Percentiles rank a stretch among this genome's conserved stretches.
phyloP scores from a whole-genome alignment of 2,888 invertebrate genomes.

The Synanthedon myopaeformis region DNA sequence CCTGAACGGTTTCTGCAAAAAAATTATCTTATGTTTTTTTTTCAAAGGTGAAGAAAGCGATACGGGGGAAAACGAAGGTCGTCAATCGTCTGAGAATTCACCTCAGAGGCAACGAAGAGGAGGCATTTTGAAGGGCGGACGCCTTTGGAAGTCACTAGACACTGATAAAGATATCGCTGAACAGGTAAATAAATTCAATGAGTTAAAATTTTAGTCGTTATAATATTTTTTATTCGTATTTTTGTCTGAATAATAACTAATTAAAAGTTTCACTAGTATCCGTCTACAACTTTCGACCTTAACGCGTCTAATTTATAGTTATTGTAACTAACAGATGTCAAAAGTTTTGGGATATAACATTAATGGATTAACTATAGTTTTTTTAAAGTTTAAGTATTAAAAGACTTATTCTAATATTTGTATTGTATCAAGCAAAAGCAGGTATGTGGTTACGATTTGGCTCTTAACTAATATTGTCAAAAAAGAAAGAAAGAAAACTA shows the following conservation, averaged over 20 bases:
- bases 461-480: no score
- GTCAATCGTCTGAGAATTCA: slow-evolving; percentile 59
- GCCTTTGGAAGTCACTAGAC: slow-evolving; percentile 77
- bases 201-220: not conserved
- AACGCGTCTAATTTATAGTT: no score
- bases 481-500: no score
- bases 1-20: not conserved
- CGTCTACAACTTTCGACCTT: no score
- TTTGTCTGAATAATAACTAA: not conserved
- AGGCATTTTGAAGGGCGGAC: slow-evolving; percentile 83
- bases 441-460: no score
- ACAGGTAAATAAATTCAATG: slow-evolving; percentile 42
- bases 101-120: slow-evolving; percentile 73
- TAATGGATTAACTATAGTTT: no score
- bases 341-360: no score
- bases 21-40: not conserved
- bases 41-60: slow-evolving; percentile 50
- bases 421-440: no score
- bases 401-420: no score
- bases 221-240: not conserved
- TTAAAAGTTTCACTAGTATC: not conserved
- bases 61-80: slow-evolving; percentile 45
- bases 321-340: no score
- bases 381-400: no score
- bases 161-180: slow-evolving; percentile 54